Base-by-base conservation (phyloP, 2,113 vertebrate species). In the Chloropsis hardwickii region DNA sequence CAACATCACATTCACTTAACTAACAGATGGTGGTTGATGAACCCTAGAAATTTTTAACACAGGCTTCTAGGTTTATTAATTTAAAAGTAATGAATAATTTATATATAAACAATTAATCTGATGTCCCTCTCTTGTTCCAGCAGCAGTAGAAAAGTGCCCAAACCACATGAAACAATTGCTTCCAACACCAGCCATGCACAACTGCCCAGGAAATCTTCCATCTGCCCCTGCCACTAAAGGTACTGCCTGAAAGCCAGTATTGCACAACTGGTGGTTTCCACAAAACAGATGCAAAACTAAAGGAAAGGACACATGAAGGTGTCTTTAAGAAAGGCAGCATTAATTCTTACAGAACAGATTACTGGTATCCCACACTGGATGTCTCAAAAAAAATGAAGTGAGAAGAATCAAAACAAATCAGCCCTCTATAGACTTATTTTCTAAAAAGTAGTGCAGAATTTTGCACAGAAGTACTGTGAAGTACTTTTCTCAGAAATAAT, bases 51-150 rank as follows among this genome's bases (percentile, higher is more conserved):
- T 56, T 79, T 89, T 86, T 72, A 87, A 57, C 40, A 45, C 3
- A 7, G 15, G 23, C 33, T 84, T 74, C 67, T 91, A 25, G 35
- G 54, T 81, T 80, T 71, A 83, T 80, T 90, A 86, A 73, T 84
- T 82, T 72, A 64, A 81, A 90, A 81, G 27, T n/a, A 70, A 85
- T 89, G 12, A 87, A 86, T 88, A 70, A 87, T 91, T 93, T 48
- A 95, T 42, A 50, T 6, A 65, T 10, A 80, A 92, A 54, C 58
- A 90, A 66, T 85, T 81, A 39, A 79, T 78, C 86, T 83, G 33
- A 14, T 60, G 66, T 81, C 44, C 58, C 37, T 60, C 24, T 82
- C 44, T 81, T 92, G 44, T 76, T 85, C 54, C 4, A 4, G 37
- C 15, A 47, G 48, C 42, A 62, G 58, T 14, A 65, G 54, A 47